Conservation (phyloP, 1,140 invertebrate genomes). For the Monomorium pharaonis region DNA sequence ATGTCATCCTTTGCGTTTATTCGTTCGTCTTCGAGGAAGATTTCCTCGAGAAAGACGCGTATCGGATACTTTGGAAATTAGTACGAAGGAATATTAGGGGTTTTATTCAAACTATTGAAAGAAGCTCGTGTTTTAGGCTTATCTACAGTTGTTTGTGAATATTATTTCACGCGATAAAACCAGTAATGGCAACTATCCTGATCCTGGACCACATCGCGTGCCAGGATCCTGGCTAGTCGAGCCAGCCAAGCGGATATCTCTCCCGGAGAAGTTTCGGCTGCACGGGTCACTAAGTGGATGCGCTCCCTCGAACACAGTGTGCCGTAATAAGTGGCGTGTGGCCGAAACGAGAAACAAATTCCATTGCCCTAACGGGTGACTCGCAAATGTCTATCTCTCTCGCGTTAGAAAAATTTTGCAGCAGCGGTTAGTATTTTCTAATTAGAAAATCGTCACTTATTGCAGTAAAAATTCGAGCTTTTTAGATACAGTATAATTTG, state of each 20-base stretch:
- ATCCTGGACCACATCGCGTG: slow-evolving; percentile 51
- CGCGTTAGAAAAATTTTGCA: neutral
- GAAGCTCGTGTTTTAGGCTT: neutral
- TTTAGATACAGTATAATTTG: no score
- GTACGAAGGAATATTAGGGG: slow-evolving; percentile 4
- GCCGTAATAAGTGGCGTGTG: slow-evolving; percentile 47
- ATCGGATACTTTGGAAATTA: neutral
- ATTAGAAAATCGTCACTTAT: neutral
- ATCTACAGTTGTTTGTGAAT: slow-evolving; percentile 34
- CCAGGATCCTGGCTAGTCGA: slow-evolving; percentile 25
- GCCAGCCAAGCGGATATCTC: neutral
- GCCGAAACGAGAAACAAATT: slow-evolving; percentile 54
- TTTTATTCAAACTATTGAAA: slow-evolving; percentile 20
- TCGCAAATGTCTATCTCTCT: neutral
- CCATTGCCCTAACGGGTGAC: slow-evolving; percentile 45
- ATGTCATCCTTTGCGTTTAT: neutral
- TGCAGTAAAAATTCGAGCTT: neutral
- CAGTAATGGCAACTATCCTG: slow-evolving; percentile 7
- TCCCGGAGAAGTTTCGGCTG: slow-evolving; percentile 47
- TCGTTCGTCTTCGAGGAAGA: neutral
- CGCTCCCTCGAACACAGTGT: slow-evolving; percentile 34
- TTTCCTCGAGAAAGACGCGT: slow-evolving; percentile 8
- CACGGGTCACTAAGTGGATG: slow-evolving; percentile 56
- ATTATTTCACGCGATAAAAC: neutral
- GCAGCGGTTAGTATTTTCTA: slow-evolving; percentile 1